Base-by-base conservation (phyloP, 2,888 invertebrate species). In the Oeneis ivallda region DNA sequence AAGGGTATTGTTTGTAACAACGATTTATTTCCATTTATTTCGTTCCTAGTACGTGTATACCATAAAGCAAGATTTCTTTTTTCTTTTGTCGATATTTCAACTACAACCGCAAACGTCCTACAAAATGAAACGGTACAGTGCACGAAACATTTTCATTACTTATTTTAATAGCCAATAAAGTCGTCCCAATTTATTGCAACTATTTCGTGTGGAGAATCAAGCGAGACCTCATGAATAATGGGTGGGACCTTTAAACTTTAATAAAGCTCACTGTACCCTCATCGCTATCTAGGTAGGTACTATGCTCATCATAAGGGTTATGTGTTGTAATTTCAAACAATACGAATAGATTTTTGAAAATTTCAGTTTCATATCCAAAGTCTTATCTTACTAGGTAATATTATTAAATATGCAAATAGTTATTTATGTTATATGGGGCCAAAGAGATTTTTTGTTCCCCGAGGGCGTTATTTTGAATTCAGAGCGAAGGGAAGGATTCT, bases 101-200 rank as follows among this genome's bases (percentile, higher is more conserved):
- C 63, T 52, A 59, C 61, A 56, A 68, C 64, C 65, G 37, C 65
- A 62, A 49, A 66, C 53, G 45, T 60, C 45, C 41, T 19, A 64
- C 54, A 68, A 71, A 72, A 72, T 71, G 66, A 69, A 71, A 67
- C 62, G 62, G 64, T 66, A 69, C 65, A 66, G 66, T 57, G 64
- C 70, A 68, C 80, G 81, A 81, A 81, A 84, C 82, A 75, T 79
- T 84, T 87, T 87, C 86, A 88, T 88, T 88, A 85, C 81, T 87
- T 87, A 89, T 87, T 89, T 87, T 89, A 88, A 90, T 89, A 86
- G 87, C 82, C 88, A 86, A 88, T 90, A 90, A 87, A 89, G 79
- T 89, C 82, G 73, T 75, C 77, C 71, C 76, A 87, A 88, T 89
- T 89, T 91, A 89, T 89, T 76, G 84, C 80, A 71, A 82, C 83